Conservation (phyloP, 1,140 invertebrate species). For the Papilio helenus region DNA sequence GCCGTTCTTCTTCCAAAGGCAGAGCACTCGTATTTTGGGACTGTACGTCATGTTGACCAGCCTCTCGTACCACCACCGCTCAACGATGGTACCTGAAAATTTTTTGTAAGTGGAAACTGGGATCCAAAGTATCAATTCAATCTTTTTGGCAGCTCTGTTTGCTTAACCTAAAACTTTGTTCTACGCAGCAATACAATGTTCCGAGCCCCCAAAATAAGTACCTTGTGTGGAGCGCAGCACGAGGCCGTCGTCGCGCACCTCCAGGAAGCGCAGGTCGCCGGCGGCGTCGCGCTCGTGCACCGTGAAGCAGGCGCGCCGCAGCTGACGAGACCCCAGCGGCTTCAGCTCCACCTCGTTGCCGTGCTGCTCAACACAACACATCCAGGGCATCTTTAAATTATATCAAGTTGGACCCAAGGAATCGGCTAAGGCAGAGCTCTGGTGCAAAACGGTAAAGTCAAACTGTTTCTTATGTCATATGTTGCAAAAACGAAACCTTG, state of each 20-base stretch:
- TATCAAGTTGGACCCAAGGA: too few species aligned
- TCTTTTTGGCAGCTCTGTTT: too few species aligned
- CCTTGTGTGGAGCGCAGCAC: constrained; percentile 96
- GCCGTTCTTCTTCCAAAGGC: constrained; percentile 96
- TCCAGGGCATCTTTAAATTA: not conserved
- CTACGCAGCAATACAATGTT: not conserved
- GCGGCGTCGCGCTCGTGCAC: constrained; percentile 97
- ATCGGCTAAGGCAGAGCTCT: too few species aligned
- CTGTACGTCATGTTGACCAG: constrained; percentile 99
- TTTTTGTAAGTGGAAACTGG: too few species aligned
- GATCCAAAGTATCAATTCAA: too few species aligned
- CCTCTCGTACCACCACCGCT: constrained; percentile 99
- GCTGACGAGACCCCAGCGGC: constrained; percentile 94
- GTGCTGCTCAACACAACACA: constrained; percentile 84
- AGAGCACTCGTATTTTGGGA: constrained; percentile 98
- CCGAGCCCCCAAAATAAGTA: constrained; percentile 12
- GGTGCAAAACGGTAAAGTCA: too few species aligned
- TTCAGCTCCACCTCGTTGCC: constrained; percentile 99
- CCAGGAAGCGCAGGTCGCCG: constrained; percentile 97
- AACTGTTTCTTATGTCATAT: not conserved
- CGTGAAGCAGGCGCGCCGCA: constrained; percentile 98
- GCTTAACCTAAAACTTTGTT: not conserved
- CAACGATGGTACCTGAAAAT: constrained; percentile 91
- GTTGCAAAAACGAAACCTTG: not conserved
- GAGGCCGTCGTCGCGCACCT: constrained; percentile 98